Conservation (phyloP, 2,888 invertebrate genomes). For the Zonitis immaculata region DNA sequence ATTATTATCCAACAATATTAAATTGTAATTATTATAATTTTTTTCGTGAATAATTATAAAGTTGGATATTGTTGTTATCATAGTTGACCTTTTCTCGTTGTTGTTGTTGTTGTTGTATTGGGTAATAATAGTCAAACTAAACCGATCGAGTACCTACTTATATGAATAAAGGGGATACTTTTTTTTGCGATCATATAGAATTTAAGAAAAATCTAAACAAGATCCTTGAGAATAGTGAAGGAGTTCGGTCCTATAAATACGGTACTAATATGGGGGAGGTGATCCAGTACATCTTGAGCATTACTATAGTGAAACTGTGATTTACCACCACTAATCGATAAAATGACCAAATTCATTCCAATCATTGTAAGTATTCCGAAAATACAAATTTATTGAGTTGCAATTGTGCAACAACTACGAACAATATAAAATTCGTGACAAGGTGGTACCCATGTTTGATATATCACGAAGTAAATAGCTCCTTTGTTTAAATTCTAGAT, state of each 20-base stretch:
- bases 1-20: too few relatives aligned
- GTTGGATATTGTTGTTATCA: neutral
- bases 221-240: slow-evolving; percentile 1
- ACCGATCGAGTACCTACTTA: neutral
- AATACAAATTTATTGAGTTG: too few relatives aligned
- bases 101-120: too few relatives aligned
- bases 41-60: neutral
- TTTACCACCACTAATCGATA: neutral
- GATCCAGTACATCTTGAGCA: neutral
- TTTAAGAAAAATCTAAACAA: neutral
- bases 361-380: neutral
- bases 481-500: slow-evolving; percentile 14
- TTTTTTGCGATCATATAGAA: neutral
- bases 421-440: slow-evolving; percentile 12
- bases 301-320: neutral
- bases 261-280: neutral
- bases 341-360: neutral
- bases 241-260: neutral
- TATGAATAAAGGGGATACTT: neutral
- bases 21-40: too few relatives aligned
- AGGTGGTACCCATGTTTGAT: slow-evolving; percentile 20
- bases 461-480: slow-evolving; percentile 21
- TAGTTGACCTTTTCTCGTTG: neutral
- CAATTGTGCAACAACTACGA: neutral
- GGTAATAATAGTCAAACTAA: neutral